phyloP scores from a whole-genome alignment of 2,888 invertebrate species.

The Acrobasis suavella region DNA sequence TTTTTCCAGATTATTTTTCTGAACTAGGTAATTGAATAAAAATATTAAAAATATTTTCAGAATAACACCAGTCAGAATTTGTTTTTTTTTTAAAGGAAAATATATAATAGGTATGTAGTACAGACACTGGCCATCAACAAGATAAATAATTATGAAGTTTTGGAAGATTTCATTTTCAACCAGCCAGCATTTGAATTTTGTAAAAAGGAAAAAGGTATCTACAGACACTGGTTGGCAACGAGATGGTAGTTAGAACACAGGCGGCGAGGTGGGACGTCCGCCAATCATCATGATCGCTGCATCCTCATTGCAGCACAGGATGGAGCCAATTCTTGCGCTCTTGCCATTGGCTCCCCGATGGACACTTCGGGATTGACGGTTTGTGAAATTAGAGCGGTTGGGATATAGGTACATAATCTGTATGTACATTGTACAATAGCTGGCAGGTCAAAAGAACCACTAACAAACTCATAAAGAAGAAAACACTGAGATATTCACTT shows the following conservation, averaged over 20 bases:
- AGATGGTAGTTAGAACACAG: slow-evolving; percentile 24
- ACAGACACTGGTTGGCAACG: slow-evolving; percentile 5
- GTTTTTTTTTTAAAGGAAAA: no score
- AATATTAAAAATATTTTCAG: no score
- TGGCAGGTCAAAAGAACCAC: background rate
- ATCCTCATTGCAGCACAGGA: slow-evolving; percentile 73
- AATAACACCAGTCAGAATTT: no score
- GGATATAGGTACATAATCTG: background rate
- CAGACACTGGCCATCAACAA: no score
- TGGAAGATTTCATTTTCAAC: background rate
- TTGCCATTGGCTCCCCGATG: slow-evolving; percentile 29
- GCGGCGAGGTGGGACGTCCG: slow-evolving; percentile 53
- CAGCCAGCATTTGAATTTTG: background rate
- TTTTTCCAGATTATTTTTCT: no score
- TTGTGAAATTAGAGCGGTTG: background rate
- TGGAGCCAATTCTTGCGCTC: slow-evolving; percentile 51
- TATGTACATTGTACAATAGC: background rate
- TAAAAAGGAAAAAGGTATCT: background rate
- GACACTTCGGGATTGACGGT: slow-evolving; percentile 18
- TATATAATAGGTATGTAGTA: no score
- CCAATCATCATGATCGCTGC: slow-evolving; percentile 61
- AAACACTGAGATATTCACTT: no score
- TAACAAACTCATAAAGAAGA: no score
- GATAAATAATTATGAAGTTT: no score
- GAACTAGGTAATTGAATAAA: no score